Percentiles rank a stretch among this genome's conserved stretches.
phyloP scores from a whole-genome alignment of 2,888 invertebrate genomes.

The Chironomus tentans region DNA sequence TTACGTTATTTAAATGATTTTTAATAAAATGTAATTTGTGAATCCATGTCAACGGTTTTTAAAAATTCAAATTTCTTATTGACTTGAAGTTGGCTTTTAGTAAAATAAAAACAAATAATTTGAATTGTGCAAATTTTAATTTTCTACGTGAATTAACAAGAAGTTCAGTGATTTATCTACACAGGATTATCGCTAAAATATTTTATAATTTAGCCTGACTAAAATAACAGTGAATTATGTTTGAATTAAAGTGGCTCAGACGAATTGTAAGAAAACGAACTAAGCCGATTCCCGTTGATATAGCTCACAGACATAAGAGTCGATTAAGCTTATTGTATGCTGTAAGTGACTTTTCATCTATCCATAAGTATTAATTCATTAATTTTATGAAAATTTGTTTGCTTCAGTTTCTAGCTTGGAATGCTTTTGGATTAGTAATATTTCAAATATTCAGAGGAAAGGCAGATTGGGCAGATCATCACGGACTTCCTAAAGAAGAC shows the following conservation, averaged over 20 bases:
- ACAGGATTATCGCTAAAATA: not conserved
- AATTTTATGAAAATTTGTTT: too few species aligned
- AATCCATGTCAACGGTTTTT: too few species aligned
- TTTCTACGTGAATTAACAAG: not conserved
- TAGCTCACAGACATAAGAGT: constrained; percentile 51
- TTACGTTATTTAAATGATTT: too few species aligned
- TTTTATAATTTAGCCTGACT: not conserved
- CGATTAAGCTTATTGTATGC: constrained; percentile 55
- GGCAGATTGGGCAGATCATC: constrained; percentile 55
- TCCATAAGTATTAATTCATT: too few species aligned
- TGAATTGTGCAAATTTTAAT: not conserved
- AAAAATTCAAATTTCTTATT: too few species aligned
- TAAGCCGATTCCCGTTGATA: constrained; percentile 44
- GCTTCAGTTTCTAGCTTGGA: constrained; percentile 57
- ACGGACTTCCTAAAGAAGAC: constrained; percentile 54
- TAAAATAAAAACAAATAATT: too few species aligned
- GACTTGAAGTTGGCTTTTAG: too few species aligned
- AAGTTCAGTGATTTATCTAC: not conserved
- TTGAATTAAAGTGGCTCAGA: constrained; percentile 43
- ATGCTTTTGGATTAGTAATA: constrained; percentile 56
- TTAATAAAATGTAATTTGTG: too few species aligned
- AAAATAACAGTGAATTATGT: not conserved
- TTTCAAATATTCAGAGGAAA: constrained; percentile 53
- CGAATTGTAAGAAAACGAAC: constrained; percentile 44
- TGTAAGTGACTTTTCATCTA: too few species aligned